A percentile compares a stretch with the other conserved stretches of the same genome.
Conservation (phyloP, 2,113 vertebrate species). For the Dinomys branickii region DNA sequence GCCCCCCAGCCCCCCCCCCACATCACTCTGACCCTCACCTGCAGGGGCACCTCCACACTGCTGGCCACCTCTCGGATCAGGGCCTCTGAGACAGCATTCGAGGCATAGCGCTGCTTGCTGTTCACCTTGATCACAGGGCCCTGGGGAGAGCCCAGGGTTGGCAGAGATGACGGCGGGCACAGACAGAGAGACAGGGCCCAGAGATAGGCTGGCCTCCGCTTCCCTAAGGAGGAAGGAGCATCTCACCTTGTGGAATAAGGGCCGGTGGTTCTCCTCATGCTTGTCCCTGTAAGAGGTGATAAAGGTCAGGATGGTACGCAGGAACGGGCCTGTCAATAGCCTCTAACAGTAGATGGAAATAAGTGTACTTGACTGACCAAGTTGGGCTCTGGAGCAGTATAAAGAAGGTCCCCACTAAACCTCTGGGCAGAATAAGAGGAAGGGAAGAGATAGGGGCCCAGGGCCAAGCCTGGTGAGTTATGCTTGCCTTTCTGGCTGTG, state of each 20-base stretch:
- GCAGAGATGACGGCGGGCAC: background rate
- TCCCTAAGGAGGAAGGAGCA: background rate
- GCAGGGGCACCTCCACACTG: conserved; percentile 91
- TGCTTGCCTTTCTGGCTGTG: background rate
- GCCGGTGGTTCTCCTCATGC: conserved; percentile 97
- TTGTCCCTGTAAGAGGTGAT: conserved; percentile 90
- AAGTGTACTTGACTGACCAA: background rate
- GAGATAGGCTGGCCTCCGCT: background rate
- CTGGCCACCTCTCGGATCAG: conserved; percentile 92
- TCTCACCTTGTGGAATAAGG: conserved; percentile 96
- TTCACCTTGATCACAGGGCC: conserved; percentile 98
- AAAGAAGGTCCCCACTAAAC: background rate
- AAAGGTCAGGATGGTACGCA: background rate
- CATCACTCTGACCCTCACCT: conserved; percentile 86
- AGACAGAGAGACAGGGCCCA: background rate
- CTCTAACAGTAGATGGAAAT: too few relatives aligned
- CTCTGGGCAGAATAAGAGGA: rapidly evolving
- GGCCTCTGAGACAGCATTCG: conserved; percentile 94
- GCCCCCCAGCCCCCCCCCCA: background rate
- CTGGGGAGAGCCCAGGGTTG: conserved; percentile 79
- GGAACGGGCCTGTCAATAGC: background rate
- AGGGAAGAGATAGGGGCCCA: background rate
- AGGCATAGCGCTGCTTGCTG: conserved; percentile 97
- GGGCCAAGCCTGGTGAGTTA: background rate
- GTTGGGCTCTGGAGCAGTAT: background rate